Conservation (phyloP, 1,140 invertebrate species). For the Lordiphosa mommai region DNA sequence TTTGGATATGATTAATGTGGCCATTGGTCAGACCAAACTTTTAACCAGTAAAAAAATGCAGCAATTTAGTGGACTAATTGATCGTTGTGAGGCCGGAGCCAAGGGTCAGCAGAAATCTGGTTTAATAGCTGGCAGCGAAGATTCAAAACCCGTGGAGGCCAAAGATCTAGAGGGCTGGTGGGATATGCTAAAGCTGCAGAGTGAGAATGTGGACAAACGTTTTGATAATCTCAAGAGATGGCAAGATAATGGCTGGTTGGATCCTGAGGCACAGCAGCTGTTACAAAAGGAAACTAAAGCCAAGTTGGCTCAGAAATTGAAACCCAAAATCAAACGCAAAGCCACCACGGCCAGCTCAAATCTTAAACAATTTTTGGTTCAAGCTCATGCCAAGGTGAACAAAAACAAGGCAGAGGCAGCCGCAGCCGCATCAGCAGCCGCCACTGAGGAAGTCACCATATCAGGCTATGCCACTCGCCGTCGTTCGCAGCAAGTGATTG, state of each 20-base stretch:
- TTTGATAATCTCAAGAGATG: conserved; percentile 81
- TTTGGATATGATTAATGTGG: conserved; percentile 83
- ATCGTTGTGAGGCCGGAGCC: conserved; percentile 82
- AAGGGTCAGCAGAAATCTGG: conserved; percentile 13
- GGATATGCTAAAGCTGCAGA: conserved; percentile 87
- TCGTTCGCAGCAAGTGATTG: conserved; percentile 16
- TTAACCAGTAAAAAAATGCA: conserved; percentile 85
- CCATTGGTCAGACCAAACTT: conserved; percentile 85
- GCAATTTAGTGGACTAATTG: conserved; percentile 84
- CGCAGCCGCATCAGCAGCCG: neutral
- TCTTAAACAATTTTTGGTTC: conserved; percentile 54
- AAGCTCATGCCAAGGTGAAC: conserved; percentile 50
- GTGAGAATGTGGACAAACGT: conserved; percentile 81
- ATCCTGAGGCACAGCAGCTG: conserved; percentile 63
- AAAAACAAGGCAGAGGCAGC: conserved; percentile 20
- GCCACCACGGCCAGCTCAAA: conserved; percentile 46
- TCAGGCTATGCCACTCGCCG: conserved; percentile 1
- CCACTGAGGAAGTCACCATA: neutral
- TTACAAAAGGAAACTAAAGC: conserved; percentile 14
- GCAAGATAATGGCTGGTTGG: conserved; percentile 81
- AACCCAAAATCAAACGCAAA: conserved; percentile 13
- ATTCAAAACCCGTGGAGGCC: conserved; percentile 81
- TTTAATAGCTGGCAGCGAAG: conserved; percentile 79
- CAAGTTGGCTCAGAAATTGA: conserved; percentile 31
- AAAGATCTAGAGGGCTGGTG: conserved; percentile 88